Percentiles rank a stretch among this genome's conserved stretches.
These are phyloP conservation scores for Dioctria linearis DNA, from an alignment of 2,888 invertebrate genomes.

Conservation along the genomic window DNA sequence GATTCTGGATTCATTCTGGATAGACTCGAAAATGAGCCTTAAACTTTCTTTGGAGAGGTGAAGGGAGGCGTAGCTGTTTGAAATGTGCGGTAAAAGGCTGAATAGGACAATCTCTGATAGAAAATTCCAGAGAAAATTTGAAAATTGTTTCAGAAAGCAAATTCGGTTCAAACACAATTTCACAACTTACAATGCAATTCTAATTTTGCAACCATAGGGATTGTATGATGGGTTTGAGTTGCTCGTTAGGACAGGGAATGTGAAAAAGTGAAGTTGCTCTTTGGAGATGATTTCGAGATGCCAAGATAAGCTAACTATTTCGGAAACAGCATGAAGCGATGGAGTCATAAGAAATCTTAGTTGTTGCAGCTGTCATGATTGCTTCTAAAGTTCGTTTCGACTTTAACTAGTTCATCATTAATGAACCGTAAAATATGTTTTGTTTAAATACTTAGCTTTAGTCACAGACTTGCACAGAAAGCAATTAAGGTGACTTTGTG, in stretches of 20 bases:
- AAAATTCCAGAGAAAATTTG: slow-evolving; percentile 18
- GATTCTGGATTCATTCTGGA: background rate
- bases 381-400: too few species aligned
- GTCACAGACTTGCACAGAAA: too few species aligned
- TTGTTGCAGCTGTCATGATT: too few species aligned
- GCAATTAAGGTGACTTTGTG: too few species aligned
- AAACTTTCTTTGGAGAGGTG: background rate
- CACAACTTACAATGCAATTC: slow-evolving; percentile 14
- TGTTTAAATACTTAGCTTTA: too few species aligned
- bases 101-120: background rate
- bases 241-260: background rate
- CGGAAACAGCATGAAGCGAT: background rate
- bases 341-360: too few species aligned
- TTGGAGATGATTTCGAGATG: background rate
- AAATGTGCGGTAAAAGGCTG: background rate
- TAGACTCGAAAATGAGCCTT: background rate
- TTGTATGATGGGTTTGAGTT: background rate
- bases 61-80: background rate
- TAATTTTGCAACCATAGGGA: slow-evolving; percentile 8
- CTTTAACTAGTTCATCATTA: too few species aligned
- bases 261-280: too few species aligned
- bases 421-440: too few species aligned
- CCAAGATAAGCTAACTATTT: background rate
- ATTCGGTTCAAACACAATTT: slow-evolving; percentile 33
- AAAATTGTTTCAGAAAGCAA: slow-evolving; percentile 43